These are phyloP conservation scores for Lycocorax pyrrhopterus DNA, from an alignment of 2,113 vertebrate species.

Conservation along the genomic window DNA sequence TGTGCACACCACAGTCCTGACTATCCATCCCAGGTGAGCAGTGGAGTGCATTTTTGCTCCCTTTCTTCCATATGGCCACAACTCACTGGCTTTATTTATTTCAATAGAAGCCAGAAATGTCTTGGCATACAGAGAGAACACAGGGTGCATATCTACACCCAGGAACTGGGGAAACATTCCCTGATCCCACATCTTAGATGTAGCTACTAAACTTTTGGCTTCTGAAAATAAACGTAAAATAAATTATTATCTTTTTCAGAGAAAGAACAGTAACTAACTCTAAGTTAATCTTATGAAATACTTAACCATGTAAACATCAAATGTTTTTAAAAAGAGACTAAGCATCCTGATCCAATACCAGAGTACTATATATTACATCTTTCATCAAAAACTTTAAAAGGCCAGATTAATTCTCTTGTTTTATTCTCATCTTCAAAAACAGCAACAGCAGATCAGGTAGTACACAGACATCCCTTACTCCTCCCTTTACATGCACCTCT, in stretches of 20 bases:
- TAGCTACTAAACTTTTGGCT: slow-evolving; percentile 36
- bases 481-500: not conserved
- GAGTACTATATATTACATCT: not conserved
- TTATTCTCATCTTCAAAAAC: slow-evolving; percentile 22
- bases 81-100: not conserved
- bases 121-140: not conserved
- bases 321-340: not conserved
- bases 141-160: not conserved
- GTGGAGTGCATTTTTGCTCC: slow-evolving; percentile 3
- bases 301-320: slow-evolving; percentile 58
- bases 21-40: not conserved
- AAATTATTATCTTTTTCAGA: slow-evolving; percentile 43
- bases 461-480: not conserved
- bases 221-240: slow-evolving; percentile 49
- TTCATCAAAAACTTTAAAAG: not conserved
- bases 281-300: slow-evolving; percentile 19
- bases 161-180: slow-evolving; percentile 2
- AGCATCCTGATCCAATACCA: slow-evolving; percentile 37
- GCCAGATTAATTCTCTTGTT: not conserved
- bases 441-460: not conserved
- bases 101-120: not conserved
- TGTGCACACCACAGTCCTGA: not conserved
- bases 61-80: not conserved
- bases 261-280: slow-evolving; percentile 56
- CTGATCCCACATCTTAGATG: slow-evolving; percentile 25